Conservation (phyloP, 2,113 vertebrate species). For the Tetrax tetrax region DNA sequence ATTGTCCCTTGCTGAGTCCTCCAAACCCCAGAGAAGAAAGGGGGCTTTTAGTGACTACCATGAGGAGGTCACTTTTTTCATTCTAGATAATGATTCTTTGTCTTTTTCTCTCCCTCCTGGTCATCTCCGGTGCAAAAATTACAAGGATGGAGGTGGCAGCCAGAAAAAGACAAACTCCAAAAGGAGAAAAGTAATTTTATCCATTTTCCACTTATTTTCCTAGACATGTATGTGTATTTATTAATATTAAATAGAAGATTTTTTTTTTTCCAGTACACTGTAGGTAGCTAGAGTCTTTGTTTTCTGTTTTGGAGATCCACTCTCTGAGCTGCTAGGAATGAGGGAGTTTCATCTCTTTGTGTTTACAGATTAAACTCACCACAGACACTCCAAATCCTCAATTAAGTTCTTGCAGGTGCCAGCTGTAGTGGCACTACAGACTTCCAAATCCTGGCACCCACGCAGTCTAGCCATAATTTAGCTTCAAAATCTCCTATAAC, state of each 20-base stretch:
- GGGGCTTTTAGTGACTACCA: background rate
- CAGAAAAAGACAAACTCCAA: background rate
- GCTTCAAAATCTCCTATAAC: background rate
- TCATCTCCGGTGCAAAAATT: background rate
- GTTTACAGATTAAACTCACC: slow-evolving; percentile 6
- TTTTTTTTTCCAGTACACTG: background rate
- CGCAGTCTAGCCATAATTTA: background rate
- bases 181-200: background rate
- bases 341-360: background rate
- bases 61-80: background rate
- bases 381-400: background rate
- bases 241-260: background rate
- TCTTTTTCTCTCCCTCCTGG: background rate
- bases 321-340: background rate
- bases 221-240: background rate
- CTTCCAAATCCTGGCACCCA: slow-evolving; percentile 8
- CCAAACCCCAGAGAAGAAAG: background rate
- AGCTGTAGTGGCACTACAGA: background rate
- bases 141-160: background rate
- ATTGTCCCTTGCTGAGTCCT: background rate
- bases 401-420: slow-evolving; percentile 17
- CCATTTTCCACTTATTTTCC: background rate
- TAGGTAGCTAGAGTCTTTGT: background rate
- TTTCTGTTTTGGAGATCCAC: background rate
- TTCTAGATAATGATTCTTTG: background rate